Evolutionary conservation across 2,113 vertebrate species (phyloP).

Genomic region (Merops nubicus): DNA sequence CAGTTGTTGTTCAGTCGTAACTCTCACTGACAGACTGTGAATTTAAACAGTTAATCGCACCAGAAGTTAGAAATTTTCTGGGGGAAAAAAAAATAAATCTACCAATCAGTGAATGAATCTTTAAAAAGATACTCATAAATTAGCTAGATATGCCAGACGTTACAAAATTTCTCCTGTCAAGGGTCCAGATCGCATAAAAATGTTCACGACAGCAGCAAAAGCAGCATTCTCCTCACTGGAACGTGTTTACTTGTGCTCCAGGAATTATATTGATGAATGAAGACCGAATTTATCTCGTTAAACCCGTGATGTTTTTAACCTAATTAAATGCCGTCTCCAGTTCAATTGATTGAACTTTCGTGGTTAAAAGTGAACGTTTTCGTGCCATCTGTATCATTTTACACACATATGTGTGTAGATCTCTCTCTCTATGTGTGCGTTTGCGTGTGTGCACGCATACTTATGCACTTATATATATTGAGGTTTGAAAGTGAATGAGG

Average conservation of each 20-base stretch:
- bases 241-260: neutral
- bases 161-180: conserved; percentile 3
- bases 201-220: conserved; percentile 35
- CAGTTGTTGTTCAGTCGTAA: conserved; percentile 6
- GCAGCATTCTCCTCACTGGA: neutral
- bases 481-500: conserved; percentile 35
- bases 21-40: conserved; percentile 12
- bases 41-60: conserved; percentile 23
- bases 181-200: conserved; percentile 13
- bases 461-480: neutral
- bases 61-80: neutral
- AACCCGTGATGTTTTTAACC: neutral
- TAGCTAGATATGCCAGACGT: neutral
- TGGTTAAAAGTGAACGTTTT: conserved; percentile 11
- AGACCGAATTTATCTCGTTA: conserved; percentile 14
- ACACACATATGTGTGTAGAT: neutral
- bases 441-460: neutral
- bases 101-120: neutral
- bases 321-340: neutral
- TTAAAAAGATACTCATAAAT: neutral
- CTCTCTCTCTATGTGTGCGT: fast-evolving
- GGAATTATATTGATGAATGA: conserved; percentile 13
- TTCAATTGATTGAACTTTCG: conserved; percentile 32
- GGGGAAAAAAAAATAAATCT: neutral
- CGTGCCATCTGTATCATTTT: neutral